Conservation (phyloP, 2,888 invertebrate genomes). For the Lymantria dispar region DNA sequence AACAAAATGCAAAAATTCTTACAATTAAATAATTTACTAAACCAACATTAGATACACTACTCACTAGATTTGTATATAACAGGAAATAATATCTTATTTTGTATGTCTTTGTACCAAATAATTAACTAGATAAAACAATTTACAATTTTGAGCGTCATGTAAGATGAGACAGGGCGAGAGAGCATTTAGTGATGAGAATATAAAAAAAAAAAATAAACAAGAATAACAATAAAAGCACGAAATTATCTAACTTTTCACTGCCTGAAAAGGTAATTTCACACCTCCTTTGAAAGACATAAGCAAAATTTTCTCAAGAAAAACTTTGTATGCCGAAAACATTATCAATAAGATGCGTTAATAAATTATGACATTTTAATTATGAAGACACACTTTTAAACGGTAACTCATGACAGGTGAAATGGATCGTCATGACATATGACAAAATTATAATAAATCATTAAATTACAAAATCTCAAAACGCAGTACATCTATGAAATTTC, state of each 20-base stretch:
- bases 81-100: slow-evolving; percentile 76
- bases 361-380: slow-evolving; percentile 8
- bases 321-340: slow-evolving; percentile 59
- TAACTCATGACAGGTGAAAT: neutral
- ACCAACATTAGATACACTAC: slow-evolving; percentile 47
- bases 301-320: slow-evolving; percentile 72
- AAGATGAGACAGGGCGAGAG: slow-evolving; percentile 51
- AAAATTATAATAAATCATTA: slow-evolving; percentile 5
- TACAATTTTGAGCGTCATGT: slow-evolving; percentile 51
- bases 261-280: slow-evolving; percentile 64
- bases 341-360: slow-evolving; percentile 1
- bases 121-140: slow-evolving; percentile 52
- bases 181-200: slow-evolving; percentile 42
- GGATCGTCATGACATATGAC: neutral
- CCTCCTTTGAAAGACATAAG: slow-evolving; percentile 53
- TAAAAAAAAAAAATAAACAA: slow-evolving; percentile 13
- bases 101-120: slow-evolving; percentile 79
- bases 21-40: slow-evolving; percentile 72
- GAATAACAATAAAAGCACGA: slow-evolving; percentile 40
- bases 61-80: slow-evolving; percentile 69
- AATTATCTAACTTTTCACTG: slow-evolving; percentile 64
- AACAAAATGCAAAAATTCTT: slow-evolving; percentile 71
- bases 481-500: slow-evolving; percentile 20
- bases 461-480: slow-evolving; percentile 21
- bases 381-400: neutral